A percentile compares a stretch with the other conserved stretches of the same genome.
These are phyloP conservation scores for Ophraella communa DNA, from an alignment of 2,888 invertebrate genomes.

Conservation along the genomic window DNA sequence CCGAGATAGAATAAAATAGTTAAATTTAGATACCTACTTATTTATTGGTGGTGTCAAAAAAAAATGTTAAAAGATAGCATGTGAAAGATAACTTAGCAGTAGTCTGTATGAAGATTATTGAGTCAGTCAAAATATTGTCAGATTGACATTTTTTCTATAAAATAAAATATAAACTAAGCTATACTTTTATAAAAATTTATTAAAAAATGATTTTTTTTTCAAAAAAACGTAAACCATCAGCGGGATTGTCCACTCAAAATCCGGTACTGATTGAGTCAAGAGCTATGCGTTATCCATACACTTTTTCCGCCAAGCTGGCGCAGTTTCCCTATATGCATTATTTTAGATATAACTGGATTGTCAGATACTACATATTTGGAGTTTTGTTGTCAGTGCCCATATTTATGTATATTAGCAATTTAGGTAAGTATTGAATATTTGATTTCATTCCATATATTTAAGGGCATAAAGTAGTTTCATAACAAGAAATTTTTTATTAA, in stretches of 20 bases:
- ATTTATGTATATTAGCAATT: conserved; percentile 60
- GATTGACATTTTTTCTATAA: too few species aligned
- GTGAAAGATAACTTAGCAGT: too few species aligned
- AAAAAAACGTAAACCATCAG: background rate
- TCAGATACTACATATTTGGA: conserved; percentile 57
- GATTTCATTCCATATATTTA: background rate
- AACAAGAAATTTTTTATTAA: too few species aligned
- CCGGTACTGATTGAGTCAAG: conserved; percentile 32
- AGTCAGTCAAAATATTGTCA: too few species aligned
- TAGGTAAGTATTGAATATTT: conserved; percentile 55
- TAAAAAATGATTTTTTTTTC: background rate
- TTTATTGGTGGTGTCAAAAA: too few species aligned
- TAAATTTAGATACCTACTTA: too few species aligned
- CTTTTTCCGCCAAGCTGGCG: conserved; percentile 63
- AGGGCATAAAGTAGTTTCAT: too few species aligned
- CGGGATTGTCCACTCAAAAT: background rate
- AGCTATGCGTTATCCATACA: conserved; percentile 69
- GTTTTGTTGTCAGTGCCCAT: conserved; percentile 57
- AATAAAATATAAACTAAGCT: too few species aligned
- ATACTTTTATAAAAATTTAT: background rate
- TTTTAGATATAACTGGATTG: conserved; percentile 61
- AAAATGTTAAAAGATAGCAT: too few species aligned
- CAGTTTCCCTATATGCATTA: conserved; percentile 65
- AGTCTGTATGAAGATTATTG: too few species aligned
- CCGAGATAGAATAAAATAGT: too few species aligned